Evolutionary conservation across 2,888 invertebrate species (phyloP).

Genomic region (Phengaris alcon): DNA sequence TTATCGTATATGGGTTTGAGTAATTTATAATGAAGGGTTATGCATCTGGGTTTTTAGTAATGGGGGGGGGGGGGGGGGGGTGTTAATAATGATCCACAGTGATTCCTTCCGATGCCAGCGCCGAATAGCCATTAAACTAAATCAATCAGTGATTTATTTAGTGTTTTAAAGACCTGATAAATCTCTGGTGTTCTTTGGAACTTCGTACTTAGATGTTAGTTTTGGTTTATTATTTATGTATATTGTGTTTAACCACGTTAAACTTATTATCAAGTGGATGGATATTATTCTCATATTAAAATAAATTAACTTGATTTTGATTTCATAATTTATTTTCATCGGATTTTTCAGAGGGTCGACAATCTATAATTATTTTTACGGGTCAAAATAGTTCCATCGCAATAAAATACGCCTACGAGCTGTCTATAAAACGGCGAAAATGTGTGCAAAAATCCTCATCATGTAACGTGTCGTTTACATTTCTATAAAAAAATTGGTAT

Average conservation of each 20-base stretch:
- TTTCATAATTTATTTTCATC: not conserved
- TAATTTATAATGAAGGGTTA: no score
- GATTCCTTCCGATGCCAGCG: not conserved
- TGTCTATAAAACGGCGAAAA: not conserved
- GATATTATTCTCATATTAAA: not conserved
- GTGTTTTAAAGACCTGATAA: no score
- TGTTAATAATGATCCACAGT: not conserved
- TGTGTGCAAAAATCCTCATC: no score
- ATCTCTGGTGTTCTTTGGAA: no score
- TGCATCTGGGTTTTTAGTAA: not conserved
- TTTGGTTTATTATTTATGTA: no score
- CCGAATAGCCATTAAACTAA: not conserved
- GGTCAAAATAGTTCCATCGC: not conserved
- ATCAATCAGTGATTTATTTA: not conserved
- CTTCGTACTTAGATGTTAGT: no score
- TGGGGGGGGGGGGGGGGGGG: no score
- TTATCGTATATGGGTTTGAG: no score
- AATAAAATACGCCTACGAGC: slow-evolving; percentile 11
- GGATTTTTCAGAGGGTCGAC: slow-evolving; percentile 1
- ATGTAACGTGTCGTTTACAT: no score
- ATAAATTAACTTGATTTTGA: not conserved
- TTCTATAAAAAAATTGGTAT: no score
- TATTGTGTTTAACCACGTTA: not conserved
- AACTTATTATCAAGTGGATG: not conserved
- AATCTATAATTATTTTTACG: not conserved